phyloP scores from a whole-genome alignment of 1,140 invertebrate genomes.

The Papilio aristodemus region DNA sequence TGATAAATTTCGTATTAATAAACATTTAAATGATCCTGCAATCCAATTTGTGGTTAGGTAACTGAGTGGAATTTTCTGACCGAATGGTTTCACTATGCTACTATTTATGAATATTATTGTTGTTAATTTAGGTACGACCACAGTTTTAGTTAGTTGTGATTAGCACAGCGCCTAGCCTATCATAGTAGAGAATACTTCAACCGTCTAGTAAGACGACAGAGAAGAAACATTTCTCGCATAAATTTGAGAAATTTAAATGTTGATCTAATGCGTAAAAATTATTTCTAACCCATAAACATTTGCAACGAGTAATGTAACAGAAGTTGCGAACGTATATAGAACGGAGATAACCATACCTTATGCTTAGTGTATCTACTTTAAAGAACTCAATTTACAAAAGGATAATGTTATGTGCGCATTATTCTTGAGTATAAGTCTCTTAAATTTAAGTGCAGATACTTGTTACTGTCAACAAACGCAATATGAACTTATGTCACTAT shows the following conservation, averaged over 20 bases:
- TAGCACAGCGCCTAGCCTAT: too few species aligned
- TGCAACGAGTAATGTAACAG: too few species aligned
- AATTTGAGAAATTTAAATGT: too few species aligned
- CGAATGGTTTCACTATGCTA: background rate
- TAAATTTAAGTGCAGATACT: background rate
- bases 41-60: slow-evolving; percentile 15
- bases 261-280: too few species aligned
- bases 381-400: background rate
- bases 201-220: too few species aligned
- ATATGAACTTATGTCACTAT: background rate
- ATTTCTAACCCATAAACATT: too few species aligned
- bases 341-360: too few species aligned
- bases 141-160: background rate
- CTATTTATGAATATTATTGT: background rate
- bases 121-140: background rate
- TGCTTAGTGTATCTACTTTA: background rate
- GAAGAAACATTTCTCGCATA: too few species aligned
- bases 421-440: slow-evolving; percentile 2
- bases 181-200: too few species aligned
- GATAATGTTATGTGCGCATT: background rate
- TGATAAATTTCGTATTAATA: too few species aligned
- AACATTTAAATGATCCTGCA: background rate
- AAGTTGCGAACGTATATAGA: too few species aligned
- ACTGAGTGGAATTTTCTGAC: slow-evolving; percentile 1
- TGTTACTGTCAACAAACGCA: background rate